Evolutionary conservation across 2,113 vertebrate species (phyloP).

Genomic region (Eleginops maclovinus): DNA sequence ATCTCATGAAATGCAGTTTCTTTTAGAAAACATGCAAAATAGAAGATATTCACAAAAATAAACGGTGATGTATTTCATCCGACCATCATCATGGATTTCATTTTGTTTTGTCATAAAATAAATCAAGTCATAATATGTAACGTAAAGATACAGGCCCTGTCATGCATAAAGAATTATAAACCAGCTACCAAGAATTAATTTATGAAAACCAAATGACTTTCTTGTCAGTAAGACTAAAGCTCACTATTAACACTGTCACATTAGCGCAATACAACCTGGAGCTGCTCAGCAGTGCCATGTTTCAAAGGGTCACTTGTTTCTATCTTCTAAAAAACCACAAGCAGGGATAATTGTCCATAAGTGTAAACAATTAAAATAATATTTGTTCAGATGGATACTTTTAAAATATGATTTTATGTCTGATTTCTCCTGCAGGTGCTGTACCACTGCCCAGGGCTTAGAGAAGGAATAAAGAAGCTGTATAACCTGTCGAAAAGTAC

Average conservation of each 20-base stretch:
- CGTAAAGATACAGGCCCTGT: no score
- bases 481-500: slow-evolving; percentile 87
- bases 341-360: no score
- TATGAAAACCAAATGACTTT: background rate
- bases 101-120: background rate
- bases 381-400: background rate
- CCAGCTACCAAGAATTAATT: background rate
- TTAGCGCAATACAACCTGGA: no score
- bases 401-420: background rate
- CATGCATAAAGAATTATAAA: background rate
- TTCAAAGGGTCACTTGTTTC: no score
- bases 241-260: no score
- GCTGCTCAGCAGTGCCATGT: background rate
- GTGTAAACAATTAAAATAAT: background rate
- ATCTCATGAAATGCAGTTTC: background rate
- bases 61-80: background rate
- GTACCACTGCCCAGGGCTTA: slow-evolving; percentile 96
- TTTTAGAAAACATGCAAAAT: no score
- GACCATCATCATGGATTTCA: background rate
- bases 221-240: background rate
- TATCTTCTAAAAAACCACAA: background rate
- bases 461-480: slow-evolving; percentile 91
- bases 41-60: background rate
- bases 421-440: slow-evolving; percentile 85
- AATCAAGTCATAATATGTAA: no score